phyloP scores from a whole-genome alignment of 2,113 vertebrate species.

The Trichomycterus rosablanca region DNA sequence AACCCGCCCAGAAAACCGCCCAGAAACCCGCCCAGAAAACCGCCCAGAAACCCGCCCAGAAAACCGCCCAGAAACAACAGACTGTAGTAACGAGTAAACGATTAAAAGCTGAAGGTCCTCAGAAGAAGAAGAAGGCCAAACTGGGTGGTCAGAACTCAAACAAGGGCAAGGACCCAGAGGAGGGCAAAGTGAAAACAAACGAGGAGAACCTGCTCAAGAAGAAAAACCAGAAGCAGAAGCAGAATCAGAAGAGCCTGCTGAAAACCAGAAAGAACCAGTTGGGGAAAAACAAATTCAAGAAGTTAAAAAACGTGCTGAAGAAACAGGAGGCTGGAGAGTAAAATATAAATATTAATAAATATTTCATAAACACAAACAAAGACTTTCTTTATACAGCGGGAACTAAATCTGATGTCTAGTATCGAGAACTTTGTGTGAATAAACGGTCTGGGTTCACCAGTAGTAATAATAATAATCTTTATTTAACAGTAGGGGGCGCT shows the following conservation, averaged over 20 bases:
- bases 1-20: too few relatives aligned
- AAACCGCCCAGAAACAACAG: not conserved
- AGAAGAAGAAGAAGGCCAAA: conserved; percentile 60
- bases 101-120: conserved; percentile 45
- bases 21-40: not conserved
- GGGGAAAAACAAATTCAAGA: conserved; percentile 65
- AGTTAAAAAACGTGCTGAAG: conserved; percentile 55
- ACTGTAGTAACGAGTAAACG: not conserved
- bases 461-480: too few relatives aligned
- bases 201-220: conserved; percentile 59
- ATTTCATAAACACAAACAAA: not conserved
- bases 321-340: conserved; percentile 33
- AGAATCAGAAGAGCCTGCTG: conserved; percentile 38
- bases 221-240: conserved; percentile 45
- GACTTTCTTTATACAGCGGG: not conserved
- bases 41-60: not conserved
- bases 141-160: conserved; percentile 52
- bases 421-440: too few relatives aligned
- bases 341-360: not conserved
- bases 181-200: conserved; percentile 48
- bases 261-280: conserved; percentile 54
- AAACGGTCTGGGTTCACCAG: too few relatives aligned
- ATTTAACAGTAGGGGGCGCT: too few relatives aligned
- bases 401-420: too few relatives aligned
- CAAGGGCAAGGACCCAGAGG: conserved; percentile 23